Conservation (phyloP, 2,113 vertebrate genomes). For the Sphyrna mokarran region DNA sequence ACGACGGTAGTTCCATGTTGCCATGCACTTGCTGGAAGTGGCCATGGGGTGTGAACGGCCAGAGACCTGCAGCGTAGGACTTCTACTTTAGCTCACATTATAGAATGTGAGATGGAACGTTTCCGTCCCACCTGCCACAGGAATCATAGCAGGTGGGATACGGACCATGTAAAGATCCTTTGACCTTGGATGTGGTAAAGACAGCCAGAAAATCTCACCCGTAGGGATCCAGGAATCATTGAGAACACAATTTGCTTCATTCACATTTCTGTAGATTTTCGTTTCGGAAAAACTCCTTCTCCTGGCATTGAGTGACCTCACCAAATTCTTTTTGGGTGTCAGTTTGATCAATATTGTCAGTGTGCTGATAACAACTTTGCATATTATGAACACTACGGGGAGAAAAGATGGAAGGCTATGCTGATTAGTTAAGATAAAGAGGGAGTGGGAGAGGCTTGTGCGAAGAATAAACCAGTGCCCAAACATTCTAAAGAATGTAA, state of each 20-base stretch:
- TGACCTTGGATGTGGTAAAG: too few relatives aligned
- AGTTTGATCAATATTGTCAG: neutral
- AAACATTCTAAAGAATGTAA: neutral
- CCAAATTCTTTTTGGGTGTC: neutral
- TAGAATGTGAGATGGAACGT: neutral
- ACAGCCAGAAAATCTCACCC: too few relatives aligned
- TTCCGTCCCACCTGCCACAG: too few relatives aligned
- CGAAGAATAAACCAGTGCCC: neutral
- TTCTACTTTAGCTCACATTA: neutral
- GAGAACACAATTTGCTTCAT: neutral
- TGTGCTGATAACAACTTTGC: neutral
- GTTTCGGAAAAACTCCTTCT: neutral
- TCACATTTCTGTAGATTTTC: neutral
- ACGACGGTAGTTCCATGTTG: too few relatives aligned
- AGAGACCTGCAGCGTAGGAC: too few relatives aligned
- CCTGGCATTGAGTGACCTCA: neutral
- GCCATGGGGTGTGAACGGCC: too few relatives aligned
- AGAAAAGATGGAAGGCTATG: neutral
- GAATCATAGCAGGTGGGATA: too few relatives aligned
- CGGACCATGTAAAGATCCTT: too few relatives aligned
- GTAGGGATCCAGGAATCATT: neutral
- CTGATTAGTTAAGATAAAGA: neutral
- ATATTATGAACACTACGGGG: neutral
- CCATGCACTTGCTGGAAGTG: too few relatives aligned
- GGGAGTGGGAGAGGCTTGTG: neutral